Base-by-base conservation (phyloP, 2,888 invertebrate genomes). In the Epiblema foenella region DNA sequence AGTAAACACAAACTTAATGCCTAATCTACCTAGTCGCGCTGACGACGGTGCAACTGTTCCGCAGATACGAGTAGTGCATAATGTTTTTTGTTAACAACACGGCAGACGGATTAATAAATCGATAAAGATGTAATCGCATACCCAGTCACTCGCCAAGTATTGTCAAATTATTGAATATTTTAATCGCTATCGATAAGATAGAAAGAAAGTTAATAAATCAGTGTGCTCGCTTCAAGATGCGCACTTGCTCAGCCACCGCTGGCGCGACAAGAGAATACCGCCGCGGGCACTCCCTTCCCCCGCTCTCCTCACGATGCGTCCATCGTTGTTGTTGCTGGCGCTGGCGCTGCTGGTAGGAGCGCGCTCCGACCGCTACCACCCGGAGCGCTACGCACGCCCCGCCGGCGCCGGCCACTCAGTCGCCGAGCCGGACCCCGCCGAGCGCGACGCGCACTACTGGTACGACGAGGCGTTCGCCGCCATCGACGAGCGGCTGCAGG, bases 401-500 rank as follows among this genome's bases (percentile, higher is more conserved):
- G 51, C 18, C 42, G 46, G 33, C n/a, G 33, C 42, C 29, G 29
- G 12, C 10, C 49, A 18, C 8, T 10, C 46, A 8, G 59, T 59
- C 51, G 65, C 46, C 39, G 20, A 42, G 11, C 46, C 49, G 51
- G 56, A 39, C 20, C 29, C n/a, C 18, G 67, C 57, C n/a, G 73
- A 69, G 46, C 62, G 12, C 46, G 33, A 12, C 18, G 46, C 62
- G 12, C 37, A 37, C 18, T 75, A 75, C 62, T 79, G 79, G 78
- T 76, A 80, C 67, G 78, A 79, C 18, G 74, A 75, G 52, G 81
- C 77, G 12, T 75, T 78, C 24, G 73, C 71, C 56, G 73, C 72
- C 17, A 75, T 80, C 59, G 66, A 73, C 52, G 95, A 95, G 2
- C 70, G 69, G 57, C 29, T 72, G 64, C 68, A 46, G 17, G 46